Percentiles rank a stretch among this genome's conserved stretches.
Evolutionary conservation across 2,888 invertebrate species (phyloP).

Genomic region (Andrena trimmerana): DNA sequence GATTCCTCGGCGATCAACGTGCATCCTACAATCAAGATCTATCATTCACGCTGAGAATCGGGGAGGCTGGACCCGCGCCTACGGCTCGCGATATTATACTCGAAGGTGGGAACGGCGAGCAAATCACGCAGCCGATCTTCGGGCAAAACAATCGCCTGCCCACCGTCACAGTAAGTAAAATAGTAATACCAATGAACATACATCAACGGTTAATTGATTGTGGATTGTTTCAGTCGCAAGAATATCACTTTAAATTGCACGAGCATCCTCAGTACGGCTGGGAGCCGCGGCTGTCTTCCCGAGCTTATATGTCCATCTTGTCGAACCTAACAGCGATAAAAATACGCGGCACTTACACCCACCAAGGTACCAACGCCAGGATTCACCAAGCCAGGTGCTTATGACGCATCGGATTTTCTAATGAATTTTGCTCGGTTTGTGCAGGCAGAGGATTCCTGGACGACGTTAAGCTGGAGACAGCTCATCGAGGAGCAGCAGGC

Average conservation of each 20-base stretch:
- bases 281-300: conserved; percentile 95
- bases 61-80: conserved; percentile 92
- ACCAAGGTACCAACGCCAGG: conserved; percentile 87
- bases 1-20: conserved; percentile 95
- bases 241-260: conserved; percentile 94
- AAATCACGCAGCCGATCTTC: conserved; percentile 95
- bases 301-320: conserved; percentile 96
- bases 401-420: not conserved
- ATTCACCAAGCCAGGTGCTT: not conserved
- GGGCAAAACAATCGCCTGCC: conserved; percentile 96
- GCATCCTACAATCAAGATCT: conserved; percentile 97
- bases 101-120: conserved; percentile 92
- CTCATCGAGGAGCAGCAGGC: conserved; percentile 92
- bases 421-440: not conserved
- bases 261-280: conserved; percentile 97
- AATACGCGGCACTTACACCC: conserved; percentile 96
- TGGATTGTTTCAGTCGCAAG: conserved; percentile 87
- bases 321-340: conserved; percentile 97
- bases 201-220: conserved; percentile 1
- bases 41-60: conserved; percentile 94
- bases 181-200: not conserved
- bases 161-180: conserved; percentile 87
- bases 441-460: conserved; percentile 93
- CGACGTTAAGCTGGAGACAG: conserved; percentile 95
- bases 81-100: conserved; percentile 95